Percentiles rank a stretch among this genome's conserved stretches.
These are phyloP conservation scores for Entosphenus tridentatus DNA, from an alignment of 2,113 vertebrate genomes.

Conservation along the genomic window DNA sequence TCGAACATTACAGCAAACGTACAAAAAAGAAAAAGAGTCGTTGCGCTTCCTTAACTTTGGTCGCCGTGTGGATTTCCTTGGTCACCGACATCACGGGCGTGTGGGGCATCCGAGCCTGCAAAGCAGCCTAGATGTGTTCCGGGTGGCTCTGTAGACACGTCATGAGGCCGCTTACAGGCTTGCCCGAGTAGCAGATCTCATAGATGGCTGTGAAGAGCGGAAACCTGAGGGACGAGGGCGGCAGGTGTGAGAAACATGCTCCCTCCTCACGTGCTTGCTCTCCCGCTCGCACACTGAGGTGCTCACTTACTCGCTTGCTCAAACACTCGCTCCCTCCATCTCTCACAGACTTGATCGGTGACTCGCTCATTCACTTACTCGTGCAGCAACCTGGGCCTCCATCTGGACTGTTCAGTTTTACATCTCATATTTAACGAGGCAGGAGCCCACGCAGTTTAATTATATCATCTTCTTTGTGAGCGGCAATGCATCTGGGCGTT, in stretches of 20 bases:
- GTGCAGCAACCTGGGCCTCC: neutral
- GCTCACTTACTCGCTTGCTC: neutral
- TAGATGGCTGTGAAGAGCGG: conserved; percentile 48
- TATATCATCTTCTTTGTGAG: no score
- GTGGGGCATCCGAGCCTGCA: neutral
- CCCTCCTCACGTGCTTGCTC: neutral
- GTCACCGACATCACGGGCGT: conserved; percentile 2
- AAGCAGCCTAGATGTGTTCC: conserved; percentile 27
- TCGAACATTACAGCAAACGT: conserved; percentile 5
- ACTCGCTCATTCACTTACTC: neutral
- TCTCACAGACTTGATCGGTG: neutral
- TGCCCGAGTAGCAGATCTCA: conserved; percentile 51
- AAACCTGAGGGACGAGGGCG: conserved; percentile 19
- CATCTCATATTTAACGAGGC: no score
- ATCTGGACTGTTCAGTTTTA: no score
- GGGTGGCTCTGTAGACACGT: conserved; percentile 54
- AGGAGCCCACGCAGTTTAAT: no score
- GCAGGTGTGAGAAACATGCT: neutral
- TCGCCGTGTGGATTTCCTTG: neutral
- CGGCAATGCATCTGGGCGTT: no score
- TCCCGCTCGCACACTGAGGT: neutral
- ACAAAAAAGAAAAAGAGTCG: neutral
- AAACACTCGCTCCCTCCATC: neutral
- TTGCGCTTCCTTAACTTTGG: conserved; percentile 2
- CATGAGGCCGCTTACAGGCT: conserved; percentile 39